phyloP scores from a whole-genome alignment of 2,113 vertebrate genomes.

The Myotis yumanensis region DNA sequence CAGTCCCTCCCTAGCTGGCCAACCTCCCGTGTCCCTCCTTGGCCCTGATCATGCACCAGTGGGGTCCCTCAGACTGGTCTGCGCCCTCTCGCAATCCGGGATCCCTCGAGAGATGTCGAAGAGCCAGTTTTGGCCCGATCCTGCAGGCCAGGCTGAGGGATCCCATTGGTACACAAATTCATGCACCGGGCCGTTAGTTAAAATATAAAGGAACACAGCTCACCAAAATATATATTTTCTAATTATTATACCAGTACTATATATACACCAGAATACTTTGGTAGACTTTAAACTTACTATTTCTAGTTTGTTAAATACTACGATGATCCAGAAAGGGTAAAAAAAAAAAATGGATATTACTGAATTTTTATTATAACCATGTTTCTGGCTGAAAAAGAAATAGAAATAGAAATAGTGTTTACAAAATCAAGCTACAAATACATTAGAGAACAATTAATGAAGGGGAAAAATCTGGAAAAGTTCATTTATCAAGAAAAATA shows the following conservation, averaged over 20 bases:
- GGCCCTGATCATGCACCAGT: too few species aligned
- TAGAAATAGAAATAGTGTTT: not conserved
- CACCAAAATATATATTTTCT: not conserved
- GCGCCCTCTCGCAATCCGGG: too few species aligned
- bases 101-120: too few species aligned
- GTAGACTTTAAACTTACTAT: not conserved
- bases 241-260: not conserved
- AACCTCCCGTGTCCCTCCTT: too few species aligned
- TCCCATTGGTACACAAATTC: too few species aligned
- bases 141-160: too few species aligned
- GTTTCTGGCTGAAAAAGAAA: not conserved
- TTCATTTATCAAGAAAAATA: constrained; percentile 6
- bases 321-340: not conserved
- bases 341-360: not conserved
- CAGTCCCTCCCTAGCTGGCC: too few species aligned
- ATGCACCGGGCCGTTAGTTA: not conserved
- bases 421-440: not conserved
- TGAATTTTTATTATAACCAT: not conserved
- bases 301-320: not conserved
- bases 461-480: not conserved
- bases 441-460: not conserved
- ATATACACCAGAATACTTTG: not conserved
- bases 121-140: too few species aligned
- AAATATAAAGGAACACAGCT: not conserved
- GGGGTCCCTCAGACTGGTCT: too few species aligned